Evolutionary conservation across 2,888 invertebrate genomes (phyloP).

Genomic region (Cerastoderma edule): DNA sequence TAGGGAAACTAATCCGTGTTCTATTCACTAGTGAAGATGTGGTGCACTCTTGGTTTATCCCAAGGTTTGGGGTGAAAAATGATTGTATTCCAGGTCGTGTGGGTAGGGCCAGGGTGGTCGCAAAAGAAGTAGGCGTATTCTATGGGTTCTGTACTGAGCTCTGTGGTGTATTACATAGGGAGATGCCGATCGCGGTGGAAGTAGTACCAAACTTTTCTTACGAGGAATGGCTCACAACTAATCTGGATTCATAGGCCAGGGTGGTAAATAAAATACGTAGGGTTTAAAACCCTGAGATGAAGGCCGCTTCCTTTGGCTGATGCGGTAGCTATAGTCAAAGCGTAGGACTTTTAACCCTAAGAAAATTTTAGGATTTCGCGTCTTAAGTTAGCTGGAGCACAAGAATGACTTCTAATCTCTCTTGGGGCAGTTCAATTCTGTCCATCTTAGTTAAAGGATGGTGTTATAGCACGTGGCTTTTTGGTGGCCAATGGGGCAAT

Average conservation of each 20-base stretch:
- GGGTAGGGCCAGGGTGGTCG: not conserved
- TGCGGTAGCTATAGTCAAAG: slow-evolving; percentile 1
- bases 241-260: too few relatives aligned
- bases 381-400: too few relatives aligned
- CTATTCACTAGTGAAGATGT: slow-evolving; percentile 8
- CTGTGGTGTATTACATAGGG: not conserved
- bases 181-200: slow-evolving; percentile 11
- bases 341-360: not conserved
- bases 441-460: too few relatives aligned
- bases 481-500: too few relatives aligned
- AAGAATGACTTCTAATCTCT: too few relatives aligned
- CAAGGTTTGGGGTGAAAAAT: slow-evolving; percentile 16
- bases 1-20: not conserved
- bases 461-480: too few relatives aligned
- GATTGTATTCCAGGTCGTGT: slow-evolving; percentile 11
- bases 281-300: slow-evolving; percentile 19
- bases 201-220: not conserved
- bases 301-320: not conserved
- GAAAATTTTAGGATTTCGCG: too few relatives aligned
- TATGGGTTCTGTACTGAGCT: slow-evolving; percentile 12
- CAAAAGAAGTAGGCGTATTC: not conserved
- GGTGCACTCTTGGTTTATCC: slow-evolving; percentile 11
- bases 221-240: too few relatives aligned
- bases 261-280: not conserved
- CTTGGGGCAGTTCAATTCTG: too few relatives aligned